Evolutionary conservation across 1,140 invertebrate species (phyloP), one percentile per base, ranked within the genome.

Genomic region (Neodiprion pinetum): DNA sequence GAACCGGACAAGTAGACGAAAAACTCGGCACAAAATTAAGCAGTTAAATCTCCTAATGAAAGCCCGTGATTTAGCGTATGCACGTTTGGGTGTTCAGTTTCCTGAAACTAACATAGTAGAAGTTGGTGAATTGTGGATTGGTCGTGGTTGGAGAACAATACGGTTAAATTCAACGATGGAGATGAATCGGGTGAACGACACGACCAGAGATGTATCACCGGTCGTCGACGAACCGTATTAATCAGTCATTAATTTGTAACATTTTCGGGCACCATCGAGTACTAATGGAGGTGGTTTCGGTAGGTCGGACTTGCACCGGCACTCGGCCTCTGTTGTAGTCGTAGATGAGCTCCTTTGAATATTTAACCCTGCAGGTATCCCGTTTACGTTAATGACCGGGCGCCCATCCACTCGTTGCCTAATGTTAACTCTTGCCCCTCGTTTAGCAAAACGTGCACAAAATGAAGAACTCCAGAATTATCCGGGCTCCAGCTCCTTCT

Each of bases 241-340:
- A 75, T 75, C 71, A 70, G 17, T 48, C 73, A 68, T 67, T 72
- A 75, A 75, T 75, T 75, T 72, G 74, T 72, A 61, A 67, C 48
- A 48, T 66, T 67, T 48, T 14, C 17, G 69, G 74, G 70, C 17
- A 23, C 65, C 69, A 14, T n/a, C 69, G 49, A n/a, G 70, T 72
- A 75, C 75, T 81, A 80, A 81, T 81, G 78, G 76, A 75, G 69
- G 76, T 40, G 80, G 78, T 81, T 78, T 72, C 53, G 48, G 67
- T 74, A 77, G 75, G 80, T 79, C 76, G 78, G 76, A 23, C 68
- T 69, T 14, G 11, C 67, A 11, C 61, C 61, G 67, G 67, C 21
- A 21, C 67, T 69, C 23, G 5, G 21, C 67, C 21, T 47, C 40
- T 69, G 21, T 21, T 40, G 11, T 69, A 65, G 12, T 69, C 7